phyloP scores from a whole-genome alignment of 2,113 vertebrate genomes.

The Nettapus auritus region DNA sequence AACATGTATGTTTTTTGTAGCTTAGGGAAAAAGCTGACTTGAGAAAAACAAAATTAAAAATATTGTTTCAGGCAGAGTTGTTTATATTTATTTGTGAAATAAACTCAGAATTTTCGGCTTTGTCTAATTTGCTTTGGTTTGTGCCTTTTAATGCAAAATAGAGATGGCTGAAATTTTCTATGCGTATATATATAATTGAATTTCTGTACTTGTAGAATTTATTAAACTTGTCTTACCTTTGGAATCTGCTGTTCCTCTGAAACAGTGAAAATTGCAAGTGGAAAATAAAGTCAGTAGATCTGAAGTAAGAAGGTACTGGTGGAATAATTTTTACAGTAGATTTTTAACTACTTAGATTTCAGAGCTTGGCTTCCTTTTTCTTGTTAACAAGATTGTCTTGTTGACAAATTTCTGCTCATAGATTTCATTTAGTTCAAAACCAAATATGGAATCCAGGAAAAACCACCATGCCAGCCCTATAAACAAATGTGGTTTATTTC shows the following conservation, averaged over 20 bases:
- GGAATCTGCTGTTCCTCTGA: neutral
- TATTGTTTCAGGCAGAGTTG: neutral
- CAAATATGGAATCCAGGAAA: neutral
- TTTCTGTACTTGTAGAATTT: neutral
- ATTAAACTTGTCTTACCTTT: neutral
- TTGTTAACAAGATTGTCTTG: neutral
- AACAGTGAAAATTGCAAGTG: neutral
- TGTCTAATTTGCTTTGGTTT: constrained; percentile 27
- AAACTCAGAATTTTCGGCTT: constrained; percentile 27
- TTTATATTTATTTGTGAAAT: constrained; percentile 60
- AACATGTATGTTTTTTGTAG: neutral
- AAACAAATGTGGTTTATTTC: neutral
- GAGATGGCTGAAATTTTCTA: neutral
- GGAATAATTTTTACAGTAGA: neutral
- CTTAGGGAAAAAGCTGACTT: neutral
- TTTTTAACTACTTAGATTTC: neutral
- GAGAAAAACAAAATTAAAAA: neutral
- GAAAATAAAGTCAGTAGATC: constrained; percentile 9
- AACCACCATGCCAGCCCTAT: neutral
- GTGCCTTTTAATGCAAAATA: constrained; percentile 9
- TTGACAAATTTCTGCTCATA: neutral
- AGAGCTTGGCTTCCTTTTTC: neutral
- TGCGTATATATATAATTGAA: neutral
- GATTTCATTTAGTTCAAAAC: neutral
- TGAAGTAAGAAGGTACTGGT: neutral